Evolutionary conservation across 2,797 vertebrate species (phyloP).

Genomic region (Alca torda): DNA sequence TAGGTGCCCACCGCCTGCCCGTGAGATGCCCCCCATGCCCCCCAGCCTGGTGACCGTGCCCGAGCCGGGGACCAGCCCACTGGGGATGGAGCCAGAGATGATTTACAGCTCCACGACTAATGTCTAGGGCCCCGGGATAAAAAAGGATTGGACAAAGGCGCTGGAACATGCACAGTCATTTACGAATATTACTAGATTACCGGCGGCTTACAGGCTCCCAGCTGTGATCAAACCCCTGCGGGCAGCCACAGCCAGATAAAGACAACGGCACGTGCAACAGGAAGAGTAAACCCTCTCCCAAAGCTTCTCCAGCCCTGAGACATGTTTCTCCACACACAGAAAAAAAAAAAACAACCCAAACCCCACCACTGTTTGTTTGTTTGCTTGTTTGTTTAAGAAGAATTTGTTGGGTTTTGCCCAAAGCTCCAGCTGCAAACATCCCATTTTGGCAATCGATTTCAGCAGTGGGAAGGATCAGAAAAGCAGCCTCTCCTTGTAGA

Average conservation of each 20-base stretch:
- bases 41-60: neutral
- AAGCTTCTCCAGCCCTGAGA: neutral
- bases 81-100: neutral
- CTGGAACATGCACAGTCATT: neutral
- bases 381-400: neutral
- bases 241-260: neutral
- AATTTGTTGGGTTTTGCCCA: neutral
- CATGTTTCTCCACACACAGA: accelerated
- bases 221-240: neutral
- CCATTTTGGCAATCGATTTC: neutral
- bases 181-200: slow-evolving; percentile 6
- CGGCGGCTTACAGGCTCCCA: neutral
- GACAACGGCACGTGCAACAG: neutral
- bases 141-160: neutral
- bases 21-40: neutral
- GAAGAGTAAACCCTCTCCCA: neutral
- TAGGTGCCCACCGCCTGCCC: neutral
- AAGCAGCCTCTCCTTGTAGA: neutral
- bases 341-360: too few species aligned
- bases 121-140: neutral
- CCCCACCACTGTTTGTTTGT: neutral
- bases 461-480: neutral
- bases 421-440: neutral
- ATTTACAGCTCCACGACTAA: neutral
- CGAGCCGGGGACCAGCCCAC: neutral